Percentiles rank a stretch among this genome's conserved stretches.
Conservation (phyloP, 1,140 invertebrate species). For the Trissolcus basalis region DNA sequence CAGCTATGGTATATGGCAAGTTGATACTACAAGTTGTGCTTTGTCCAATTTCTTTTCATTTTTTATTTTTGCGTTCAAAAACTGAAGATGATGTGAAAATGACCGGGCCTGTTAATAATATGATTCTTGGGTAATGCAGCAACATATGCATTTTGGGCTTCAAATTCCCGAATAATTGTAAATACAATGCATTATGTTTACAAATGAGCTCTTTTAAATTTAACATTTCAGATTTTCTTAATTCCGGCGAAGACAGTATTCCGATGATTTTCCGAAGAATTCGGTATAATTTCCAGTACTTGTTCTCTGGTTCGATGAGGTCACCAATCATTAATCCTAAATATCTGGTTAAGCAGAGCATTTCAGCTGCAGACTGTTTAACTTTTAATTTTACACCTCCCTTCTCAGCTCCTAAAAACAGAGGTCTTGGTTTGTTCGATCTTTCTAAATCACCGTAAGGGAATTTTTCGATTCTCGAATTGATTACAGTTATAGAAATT, state of each 20-base stretch:
- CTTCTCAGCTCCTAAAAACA: slow-evolving; percentile 13
- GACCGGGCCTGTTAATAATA: slow-evolving; percentile 37
- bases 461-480: slow-evolving; percentile 27
- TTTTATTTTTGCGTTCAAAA: slow-evolving; percentile 45
- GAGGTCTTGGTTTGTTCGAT: slow-evolving; percentile 16
- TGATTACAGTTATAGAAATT: slow-evolving; percentile 21
- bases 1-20: slow-evolving; percentile 39
- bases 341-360: slow-evolving; percentile 25
- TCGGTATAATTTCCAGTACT: slow-evolving; percentile 42
- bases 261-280: slow-evolving; percentile 38
- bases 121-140: slow-evolving; percentile 29
- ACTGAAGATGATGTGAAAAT: slow-evolving; percentile 22
- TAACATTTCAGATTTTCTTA: slow-evolving; percentile 10
- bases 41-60: slow-evolving; percentile 26
- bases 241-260: slow-evolving; percentile 24
- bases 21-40: slow-evolving; percentile 19
- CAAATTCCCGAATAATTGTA: slow-evolving; percentile 23
- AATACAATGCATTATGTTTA: slow-evolving; percentile 37
- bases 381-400: slow-evolving; percentile 14
- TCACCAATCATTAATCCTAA: slow-evolving; percentile 35
- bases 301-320: slow-evolving; percentile 6
- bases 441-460: slow-evolving; percentile 21
- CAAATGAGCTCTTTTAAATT: slow-evolving; percentile 16
- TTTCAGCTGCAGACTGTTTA: slow-evolving; percentile 24
- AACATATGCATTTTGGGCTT: slow-evolving; percentile 48